Conservation (phyloP, 2,888 invertebrate species). For the Dryococelus australis region DNA sequence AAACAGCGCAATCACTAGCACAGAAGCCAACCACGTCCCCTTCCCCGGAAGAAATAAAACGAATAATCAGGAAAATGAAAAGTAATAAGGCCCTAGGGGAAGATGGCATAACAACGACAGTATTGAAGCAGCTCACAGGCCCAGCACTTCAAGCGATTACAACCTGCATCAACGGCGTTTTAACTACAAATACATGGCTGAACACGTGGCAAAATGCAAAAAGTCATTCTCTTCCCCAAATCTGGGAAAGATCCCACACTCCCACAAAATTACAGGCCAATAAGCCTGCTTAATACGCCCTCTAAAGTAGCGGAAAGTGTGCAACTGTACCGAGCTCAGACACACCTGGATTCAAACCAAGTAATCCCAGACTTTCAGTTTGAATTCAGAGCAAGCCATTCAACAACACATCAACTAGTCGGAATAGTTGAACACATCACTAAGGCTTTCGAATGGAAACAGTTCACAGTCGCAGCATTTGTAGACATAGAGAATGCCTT, state of each 20-base stretch:
- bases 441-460: not conserved
- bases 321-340: slow-evolving; percentile 40
- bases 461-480: slow-evolving; percentile 20
- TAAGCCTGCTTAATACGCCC: slow-evolving; percentile 43
- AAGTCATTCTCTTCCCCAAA: not conserved
- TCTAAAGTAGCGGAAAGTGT: slow-evolving; percentile 48
- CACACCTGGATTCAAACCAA: slow-evolving; percentile 40
- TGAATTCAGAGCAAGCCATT: slow-evolving; percentile 26
- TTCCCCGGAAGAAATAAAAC: not conserved
- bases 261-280: slow-evolving; percentile 23
- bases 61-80: not conserved
- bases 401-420: slow-evolving; percentile 30
- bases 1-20: too few species aligned
- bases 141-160: not conserved
- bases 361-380: slow-evolving; percentile 24
- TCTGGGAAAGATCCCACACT: not conserved
- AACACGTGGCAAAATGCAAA: not conserved
- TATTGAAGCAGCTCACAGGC: too few species aligned
- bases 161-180: not conserved
- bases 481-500: slow-evolving; percentile 33
- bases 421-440: slow-evolving; percentile 6
- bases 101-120: not conserved
- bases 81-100: not conserved
- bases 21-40: not conserved
- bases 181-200: not conserved